These are phyloP conservation scores for Astyanax mexicanus DNA, from an alignment of 2,797 vertebrate species.

Conservation along the genomic window DNA sequence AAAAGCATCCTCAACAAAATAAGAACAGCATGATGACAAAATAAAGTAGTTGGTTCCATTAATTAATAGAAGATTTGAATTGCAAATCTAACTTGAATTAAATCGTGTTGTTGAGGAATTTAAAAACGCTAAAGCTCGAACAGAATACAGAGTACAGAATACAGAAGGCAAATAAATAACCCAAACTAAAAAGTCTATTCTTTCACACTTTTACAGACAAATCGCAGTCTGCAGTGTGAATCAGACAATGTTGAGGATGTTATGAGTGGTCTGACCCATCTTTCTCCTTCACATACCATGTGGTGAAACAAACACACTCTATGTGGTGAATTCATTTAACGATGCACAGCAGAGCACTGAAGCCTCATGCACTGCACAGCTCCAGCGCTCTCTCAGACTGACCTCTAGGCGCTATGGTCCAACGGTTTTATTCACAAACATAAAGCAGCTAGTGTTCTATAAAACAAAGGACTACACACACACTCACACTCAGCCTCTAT, in stretches of 20 bases:
- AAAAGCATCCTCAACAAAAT: neutral
- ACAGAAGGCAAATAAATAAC: neutral
- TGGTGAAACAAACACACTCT: neutral
- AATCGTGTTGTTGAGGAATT: neutral
- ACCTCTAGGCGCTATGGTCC: neutral
- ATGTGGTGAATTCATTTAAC: neutral
- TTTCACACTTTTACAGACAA: neutral
- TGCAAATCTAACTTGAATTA: neutral
- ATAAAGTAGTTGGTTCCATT: neutral
- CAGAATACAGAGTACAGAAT: no score
- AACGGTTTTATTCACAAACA: constrained; percentile 1
- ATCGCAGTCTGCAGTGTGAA: neutral
- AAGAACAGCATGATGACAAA: no score
- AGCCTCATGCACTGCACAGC: neutral
- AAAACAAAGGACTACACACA: neutral
- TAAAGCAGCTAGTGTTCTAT: neutral
- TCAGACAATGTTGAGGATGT: neutral
- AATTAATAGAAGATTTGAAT: neutral
- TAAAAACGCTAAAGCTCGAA: neutral
- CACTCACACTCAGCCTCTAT: neutral
- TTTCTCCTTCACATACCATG: neutral
- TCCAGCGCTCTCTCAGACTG: neutral
- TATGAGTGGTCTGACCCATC: neutral
- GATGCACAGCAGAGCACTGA: neutral
- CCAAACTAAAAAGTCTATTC: neutral